Evolutionary conservation across 2,888 invertebrate genomes (phyloP).

Genomic region (Cerastoderma edule): DNA sequence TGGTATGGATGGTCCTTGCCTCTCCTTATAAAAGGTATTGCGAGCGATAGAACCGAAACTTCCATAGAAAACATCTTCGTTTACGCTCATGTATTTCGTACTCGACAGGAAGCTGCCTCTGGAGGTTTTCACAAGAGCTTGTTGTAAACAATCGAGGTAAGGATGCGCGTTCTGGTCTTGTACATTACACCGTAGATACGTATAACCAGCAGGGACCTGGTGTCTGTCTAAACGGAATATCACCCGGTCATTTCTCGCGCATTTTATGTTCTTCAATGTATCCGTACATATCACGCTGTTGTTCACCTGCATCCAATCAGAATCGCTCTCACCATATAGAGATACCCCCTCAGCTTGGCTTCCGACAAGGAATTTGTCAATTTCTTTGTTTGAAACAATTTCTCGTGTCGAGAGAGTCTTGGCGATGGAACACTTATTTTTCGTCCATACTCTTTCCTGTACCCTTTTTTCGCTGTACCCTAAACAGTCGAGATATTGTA

Average conservation of each 20-base stretch:
- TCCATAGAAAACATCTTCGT: background rate
- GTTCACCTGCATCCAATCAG: constrained; percentile 20
- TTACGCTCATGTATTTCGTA: constrained; percentile 8
- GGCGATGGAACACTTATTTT: background rate
- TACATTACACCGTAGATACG: background rate
- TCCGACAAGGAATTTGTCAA: constrained; percentile 22
- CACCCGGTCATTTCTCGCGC: background rate
- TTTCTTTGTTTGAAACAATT: background rate
- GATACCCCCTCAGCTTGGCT: constrained; percentile 17
- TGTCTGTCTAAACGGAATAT: background rate
- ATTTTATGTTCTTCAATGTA: background rate
- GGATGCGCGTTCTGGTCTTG: background rate
- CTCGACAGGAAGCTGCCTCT: background rate
- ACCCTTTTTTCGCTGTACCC: constrained; percentile 22
- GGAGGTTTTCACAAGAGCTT: background rate
- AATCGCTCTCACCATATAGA: background rate
- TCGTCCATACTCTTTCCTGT: background rate
- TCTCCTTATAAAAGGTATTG: constrained; percentile 8
- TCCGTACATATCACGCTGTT: constrained; percentile 9
- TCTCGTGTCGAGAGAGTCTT: background rate
- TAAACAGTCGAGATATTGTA: too few relatives aligned
- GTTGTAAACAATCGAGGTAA: background rate
- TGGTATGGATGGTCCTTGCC: constrained; percentile 20
- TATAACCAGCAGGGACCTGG: constrained; percentile 5
- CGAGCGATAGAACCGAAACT: background rate